These are phyloP conservation scores for Anas capensis DNA, from an alignment of 2,797 vertebrate genomes.

Conservation along the genomic window DNA sequence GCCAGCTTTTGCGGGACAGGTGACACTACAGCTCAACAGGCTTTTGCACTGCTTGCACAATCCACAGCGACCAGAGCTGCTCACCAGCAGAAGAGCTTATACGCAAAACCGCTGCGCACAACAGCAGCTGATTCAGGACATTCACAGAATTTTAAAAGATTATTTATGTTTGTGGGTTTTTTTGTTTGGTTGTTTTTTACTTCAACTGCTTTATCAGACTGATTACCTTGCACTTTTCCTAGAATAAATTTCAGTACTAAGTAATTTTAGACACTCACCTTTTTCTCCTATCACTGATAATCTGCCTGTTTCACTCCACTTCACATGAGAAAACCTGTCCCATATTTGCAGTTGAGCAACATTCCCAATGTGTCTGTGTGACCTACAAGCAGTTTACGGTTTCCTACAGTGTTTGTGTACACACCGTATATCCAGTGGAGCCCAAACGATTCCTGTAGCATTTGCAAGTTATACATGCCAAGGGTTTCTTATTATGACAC, in stretches of 20 bases:
- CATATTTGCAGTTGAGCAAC: background rate
- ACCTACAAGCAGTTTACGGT: background rate
- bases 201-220: background rate
- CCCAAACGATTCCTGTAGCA: background rate
- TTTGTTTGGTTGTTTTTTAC: background rate
- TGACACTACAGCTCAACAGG: accelerated
- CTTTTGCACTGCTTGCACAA: background rate
- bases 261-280: background rate
- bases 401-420: background rate
- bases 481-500: background rate
- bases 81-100: background rate
- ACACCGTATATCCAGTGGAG: background rate
- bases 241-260: background rate
- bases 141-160: background rate
- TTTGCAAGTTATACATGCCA: background rate
- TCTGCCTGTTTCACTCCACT: background rate
- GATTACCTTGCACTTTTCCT: background rate
- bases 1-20: background rate
- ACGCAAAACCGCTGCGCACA: background rate
- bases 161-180: background rate
- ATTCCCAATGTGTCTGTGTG: background rate
- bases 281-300: background rate
- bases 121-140: accelerated
- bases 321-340: background rate
- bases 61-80: background rate